A percentile compares a stretch with the other conserved stretches of the same genome.
These are phyloP conservation scores for Heliconius hewitsoni DNA, from an alignment of 1,140 invertebrate species.

Conservation along the genomic window DNA sequence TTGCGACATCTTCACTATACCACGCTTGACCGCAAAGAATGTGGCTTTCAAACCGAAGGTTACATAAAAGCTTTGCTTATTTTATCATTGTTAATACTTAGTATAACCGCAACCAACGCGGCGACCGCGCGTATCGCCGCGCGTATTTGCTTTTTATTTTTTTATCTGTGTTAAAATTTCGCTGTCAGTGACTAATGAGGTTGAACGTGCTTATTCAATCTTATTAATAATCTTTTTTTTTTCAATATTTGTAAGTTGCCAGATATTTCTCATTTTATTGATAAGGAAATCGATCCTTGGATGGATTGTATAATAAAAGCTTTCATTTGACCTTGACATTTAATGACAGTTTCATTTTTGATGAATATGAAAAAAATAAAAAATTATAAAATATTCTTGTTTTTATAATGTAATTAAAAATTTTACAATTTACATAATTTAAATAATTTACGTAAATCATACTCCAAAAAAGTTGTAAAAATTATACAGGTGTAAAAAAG, in stretches of 20 bases:
- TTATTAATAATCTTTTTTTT: constrained; percentile 23
- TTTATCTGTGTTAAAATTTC: constrained; percentile 37
- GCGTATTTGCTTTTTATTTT: constrained; percentile 44
- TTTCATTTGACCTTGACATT: constrained; percentile 47
- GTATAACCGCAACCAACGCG: constrained; percentile 62
- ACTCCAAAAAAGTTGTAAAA: too few species aligned
- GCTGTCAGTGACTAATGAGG: constrained; percentile 58
- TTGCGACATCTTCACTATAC: constrained; percentile 66
- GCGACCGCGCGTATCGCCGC: constrained; percentile 59
- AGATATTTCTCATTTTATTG: constrained; percentile 25
- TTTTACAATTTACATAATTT: too few species aligned
- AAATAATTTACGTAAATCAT: too few species aligned
- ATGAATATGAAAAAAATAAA: background rate
- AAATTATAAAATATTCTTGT: background rate
- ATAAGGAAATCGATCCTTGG: background rate
- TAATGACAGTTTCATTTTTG: constrained; percentile 43
- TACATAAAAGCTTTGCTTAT: constrained; percentile 74
- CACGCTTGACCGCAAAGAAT: constrained; percentile 75
- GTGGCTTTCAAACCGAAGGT: constrained; percentile 75
- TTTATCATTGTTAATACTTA: constrained; percentile 66
- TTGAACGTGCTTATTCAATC: constrained; percentile 27
- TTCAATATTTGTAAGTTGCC: constrained; percentile 35
- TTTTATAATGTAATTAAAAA: background rate
- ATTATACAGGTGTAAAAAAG: too few species aligned
- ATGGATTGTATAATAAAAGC: constrained; percentile 2